These are phyloP conservation scores for Hyposmocoma kahamanoa DNA, from an alignment of 1,140 invertebrate species.

Conservation along the genomic window DNA sequence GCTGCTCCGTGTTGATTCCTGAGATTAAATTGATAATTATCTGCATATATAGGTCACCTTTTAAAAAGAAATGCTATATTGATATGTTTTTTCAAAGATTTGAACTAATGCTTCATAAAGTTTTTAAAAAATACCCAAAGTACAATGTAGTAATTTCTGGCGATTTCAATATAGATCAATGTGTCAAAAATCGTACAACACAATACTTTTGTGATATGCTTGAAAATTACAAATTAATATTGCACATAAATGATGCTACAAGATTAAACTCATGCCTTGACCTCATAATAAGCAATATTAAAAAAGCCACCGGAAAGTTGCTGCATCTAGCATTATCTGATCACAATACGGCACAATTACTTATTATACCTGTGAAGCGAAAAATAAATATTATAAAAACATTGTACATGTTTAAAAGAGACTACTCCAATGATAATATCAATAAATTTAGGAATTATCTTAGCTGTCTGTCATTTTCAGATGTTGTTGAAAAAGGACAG, in stretches of 20 bases:
- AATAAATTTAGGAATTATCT: not conserved
- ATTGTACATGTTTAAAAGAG: conserved; percentile 3
- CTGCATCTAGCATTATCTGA: conserved; percentile 13
- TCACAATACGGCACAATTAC: conserved; percentile 12
- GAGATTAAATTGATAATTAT: no score
- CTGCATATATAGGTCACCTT: no score
- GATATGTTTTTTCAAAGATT: conserved; percentile 5
- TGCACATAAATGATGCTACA: conserved; percentile 17
- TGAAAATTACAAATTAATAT: conserved; percentile 10
- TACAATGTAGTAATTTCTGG: not conserved
- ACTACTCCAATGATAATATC: not conserved
- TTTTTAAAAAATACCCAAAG: conserved; percentile 9
- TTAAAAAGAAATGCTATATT: not conserved
- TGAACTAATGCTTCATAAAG: not conserved
- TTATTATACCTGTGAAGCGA: not conserved
- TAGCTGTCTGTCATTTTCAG: not conserved
- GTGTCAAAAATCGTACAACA: not conserved
- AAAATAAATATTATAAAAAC: not conserved
- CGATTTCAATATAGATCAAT: conserved; percentile 17
- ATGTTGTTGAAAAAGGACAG: not conserved
- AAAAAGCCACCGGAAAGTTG: not conserved
- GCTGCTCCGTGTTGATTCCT: no score
- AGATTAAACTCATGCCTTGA: conserved; percentile 15
- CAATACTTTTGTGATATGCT: conserved; percentile 2
- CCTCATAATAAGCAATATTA: conserved; percentile 17